A percentile compares a stretch with the other conserved stretches of the same genome.
phyloP scores from a whole-genome alignment of 2,797 vertebrate genomes.

The Glyptemys insculpta region DNA sequence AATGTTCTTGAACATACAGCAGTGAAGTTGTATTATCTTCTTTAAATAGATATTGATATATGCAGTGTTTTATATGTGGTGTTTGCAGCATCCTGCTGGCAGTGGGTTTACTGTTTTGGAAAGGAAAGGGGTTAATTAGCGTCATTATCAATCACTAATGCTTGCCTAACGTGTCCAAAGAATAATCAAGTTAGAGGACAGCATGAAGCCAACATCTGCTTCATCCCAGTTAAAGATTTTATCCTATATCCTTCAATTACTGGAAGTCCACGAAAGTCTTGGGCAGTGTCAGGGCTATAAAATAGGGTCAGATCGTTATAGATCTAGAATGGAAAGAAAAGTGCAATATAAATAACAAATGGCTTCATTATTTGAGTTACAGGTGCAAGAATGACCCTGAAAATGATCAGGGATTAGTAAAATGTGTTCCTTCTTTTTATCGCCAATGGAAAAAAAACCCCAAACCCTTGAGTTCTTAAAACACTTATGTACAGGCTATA shows the following conservation, averaged over 20 bases:
- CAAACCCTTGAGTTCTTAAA: background rate
- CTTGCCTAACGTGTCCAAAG: constrained; percentile 85
- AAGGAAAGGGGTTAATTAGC: constrained; percentile 85
- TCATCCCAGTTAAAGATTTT: constrained; percentile 80
- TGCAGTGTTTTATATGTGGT: constrained; percentile 57
- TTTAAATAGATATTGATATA: constrained; percentile 64
- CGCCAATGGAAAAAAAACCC: too few relatives aligned
- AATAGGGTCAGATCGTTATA: constrained; percentile 77
- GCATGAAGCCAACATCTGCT: constrained; percentile 86
- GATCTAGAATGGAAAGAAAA: constrained; percentile 69
- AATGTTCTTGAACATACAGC: background rate
- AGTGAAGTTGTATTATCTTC: constrained; percentile 41
- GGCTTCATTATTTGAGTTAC: constrained; percentile 76
- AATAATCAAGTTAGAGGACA: constrained; percentile 86
- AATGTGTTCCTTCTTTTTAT: constrained; percentile 54
- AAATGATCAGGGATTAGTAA: constrained; percentile 55
- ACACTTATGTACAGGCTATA: background rate
- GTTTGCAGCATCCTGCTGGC: constrained; percentile 79
- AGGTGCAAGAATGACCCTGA: constrained; percentile 69
- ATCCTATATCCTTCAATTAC: constrained; percentile 70
- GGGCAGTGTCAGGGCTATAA: constrained; percentile 78
- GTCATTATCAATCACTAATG: constrained; percentile 88
- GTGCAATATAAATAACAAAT: constrained; percentile 76
- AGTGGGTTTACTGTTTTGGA: constrained; percentile 75
- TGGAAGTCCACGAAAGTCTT: constrained; percentile 69